Evolutionary conservation across 2,797 vertebrate species (phyloP).

Genomic region (Cheirogaleus major): DNA sequence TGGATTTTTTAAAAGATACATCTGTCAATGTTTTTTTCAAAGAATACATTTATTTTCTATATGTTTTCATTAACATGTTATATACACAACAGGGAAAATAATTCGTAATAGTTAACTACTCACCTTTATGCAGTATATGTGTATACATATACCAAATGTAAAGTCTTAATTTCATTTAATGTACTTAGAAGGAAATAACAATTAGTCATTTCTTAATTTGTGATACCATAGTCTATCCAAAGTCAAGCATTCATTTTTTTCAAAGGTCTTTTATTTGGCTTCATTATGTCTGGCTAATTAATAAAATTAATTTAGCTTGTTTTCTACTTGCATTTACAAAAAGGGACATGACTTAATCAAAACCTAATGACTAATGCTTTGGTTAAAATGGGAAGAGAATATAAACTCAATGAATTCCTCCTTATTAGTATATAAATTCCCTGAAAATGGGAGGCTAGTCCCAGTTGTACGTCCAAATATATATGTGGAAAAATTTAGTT

Average conservation of each 20-base stretch:
- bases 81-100: neutral
- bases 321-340: neutral
- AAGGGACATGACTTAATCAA: neutral
- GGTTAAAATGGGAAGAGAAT: conserved; percentile 33
- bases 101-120: neutral
- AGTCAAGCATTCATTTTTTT: neutral
- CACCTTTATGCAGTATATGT: neutral
- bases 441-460: neutral
- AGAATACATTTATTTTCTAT: neutral
- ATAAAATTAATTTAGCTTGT: neutral
- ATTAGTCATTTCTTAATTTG: conserved; percentile 25
- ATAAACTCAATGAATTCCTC: neutral
- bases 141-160: neutral
- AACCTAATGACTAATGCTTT: conserved; percentile 31
- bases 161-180: conserved; percentile 29
- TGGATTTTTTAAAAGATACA: neutral
- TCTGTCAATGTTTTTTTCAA: neutral
- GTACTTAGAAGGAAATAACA: neutral
- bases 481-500: neutral
- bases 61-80: neutral
- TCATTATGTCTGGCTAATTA: neutral
- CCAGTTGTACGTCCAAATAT: neutral
- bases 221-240: neutral
- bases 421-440: conserved; percentile 2
- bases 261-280: conserved; percentile 2